These are phyloP conservation scores for Entelurus aequoreus DNA, from an alignment of 2,113 vertebrate genomes.

Conservation along the genomic window DNA sequence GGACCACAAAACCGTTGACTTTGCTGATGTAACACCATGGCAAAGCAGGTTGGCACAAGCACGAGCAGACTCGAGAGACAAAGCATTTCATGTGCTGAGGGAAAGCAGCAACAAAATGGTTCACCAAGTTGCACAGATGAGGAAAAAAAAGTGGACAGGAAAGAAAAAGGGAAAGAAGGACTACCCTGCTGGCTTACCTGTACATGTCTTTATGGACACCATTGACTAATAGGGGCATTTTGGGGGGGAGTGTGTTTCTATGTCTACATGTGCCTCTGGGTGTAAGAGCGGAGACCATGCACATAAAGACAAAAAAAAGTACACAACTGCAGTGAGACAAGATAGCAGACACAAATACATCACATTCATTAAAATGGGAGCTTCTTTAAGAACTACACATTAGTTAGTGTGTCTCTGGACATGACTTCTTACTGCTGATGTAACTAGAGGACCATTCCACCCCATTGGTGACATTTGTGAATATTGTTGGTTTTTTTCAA, in stretches of 20 bases:
- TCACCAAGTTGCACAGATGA: conserved; percentile 35
- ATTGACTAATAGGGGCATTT: conserved; percentile 91
- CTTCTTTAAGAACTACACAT: conserved; percentile 29
- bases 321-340: conserved; percentile 37
- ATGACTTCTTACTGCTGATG: background rate
- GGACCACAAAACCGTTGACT: conserved; percentile 11
- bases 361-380: conserved; percentile 30
- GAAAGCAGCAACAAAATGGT: conserved; percentile 11
- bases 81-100: conserved; percentile 4
- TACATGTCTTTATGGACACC: conserved; percentile 85
- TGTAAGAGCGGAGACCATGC: conserved; percentile 52
- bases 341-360: conserved; percentile 21
- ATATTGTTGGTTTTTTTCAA: too few species aligned
- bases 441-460: background rate
- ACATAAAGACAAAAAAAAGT: conserved; percentile 37
- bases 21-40: conserved; percentile 13
- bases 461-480: background rate
- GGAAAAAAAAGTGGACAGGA: conserved; percentile 11
- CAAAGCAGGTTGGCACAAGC: conserved; percentile 28
- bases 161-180: conserved; percentile 10
- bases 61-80: conserved; percentile 35
- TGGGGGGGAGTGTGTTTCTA: conserved; percentile 86
- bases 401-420: conserved; percentile 10
- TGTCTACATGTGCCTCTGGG: conserved; percentile 82
- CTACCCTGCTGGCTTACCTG: conserved; percentile 78